Percentiles rank a stretch among this genome's conserved stretches.
These are phyloP conservation scores for Nephila pilipes DNA, from an alignment of 1,140 invertebrate species.

Conservation along the genomic window DNA sequence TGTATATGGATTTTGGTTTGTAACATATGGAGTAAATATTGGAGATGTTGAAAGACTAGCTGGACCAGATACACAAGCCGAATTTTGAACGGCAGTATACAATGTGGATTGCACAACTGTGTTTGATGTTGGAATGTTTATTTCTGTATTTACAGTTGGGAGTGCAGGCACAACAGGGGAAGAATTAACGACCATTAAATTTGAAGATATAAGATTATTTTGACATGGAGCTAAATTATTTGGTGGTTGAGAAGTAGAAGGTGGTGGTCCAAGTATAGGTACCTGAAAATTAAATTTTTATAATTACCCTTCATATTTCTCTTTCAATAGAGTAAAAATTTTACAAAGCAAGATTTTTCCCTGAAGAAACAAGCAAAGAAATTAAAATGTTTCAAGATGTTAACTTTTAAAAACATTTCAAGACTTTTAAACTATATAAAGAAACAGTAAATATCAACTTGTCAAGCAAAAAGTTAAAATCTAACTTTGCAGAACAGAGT, in stretches of 20 bases:
- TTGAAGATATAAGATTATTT: slow-evolving; percentile 43
- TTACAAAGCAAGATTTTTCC: too few species aligned
- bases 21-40: background rate
- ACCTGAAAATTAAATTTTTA: slow-evolving; percentile 31
- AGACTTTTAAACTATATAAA: too few species aligned
- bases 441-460: too few species aligned
- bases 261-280: background rate
- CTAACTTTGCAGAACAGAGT: too few species aligned
- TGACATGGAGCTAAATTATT: slow-evolving; percentile 19
- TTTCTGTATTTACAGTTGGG: background rate
- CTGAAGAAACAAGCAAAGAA: too few species aligned
- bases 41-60: background rate
- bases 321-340: background rate
- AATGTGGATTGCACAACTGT: slow-evolving; percentile 26
- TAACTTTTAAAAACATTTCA: too few species aligned
- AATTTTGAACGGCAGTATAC: background rate
- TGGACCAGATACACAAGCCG: background rate
- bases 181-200: slow-evolving; percentile 48
- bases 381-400: too few species aligned
- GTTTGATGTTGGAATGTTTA: background rate
- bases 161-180: slow-evolving; percentile 42
- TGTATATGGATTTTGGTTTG: background rate
- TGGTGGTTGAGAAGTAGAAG: background rate
- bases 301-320: background rate
- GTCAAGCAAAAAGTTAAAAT: too few species aligned